phyloP scores from a whole-genome alignment of 1,140 invertebrate species.

The Anastatus disparis region DNA sequence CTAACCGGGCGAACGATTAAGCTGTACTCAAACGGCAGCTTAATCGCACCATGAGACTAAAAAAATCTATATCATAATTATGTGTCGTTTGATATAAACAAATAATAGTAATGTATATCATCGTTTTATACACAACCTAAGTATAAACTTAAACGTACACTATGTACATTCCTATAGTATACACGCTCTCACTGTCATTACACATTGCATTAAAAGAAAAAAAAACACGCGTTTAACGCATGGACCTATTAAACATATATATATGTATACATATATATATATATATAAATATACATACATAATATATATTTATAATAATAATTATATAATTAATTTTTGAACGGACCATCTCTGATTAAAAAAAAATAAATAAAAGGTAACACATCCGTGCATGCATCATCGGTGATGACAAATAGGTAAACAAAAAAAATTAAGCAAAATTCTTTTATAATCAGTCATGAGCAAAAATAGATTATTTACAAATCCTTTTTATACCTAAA shows the following conservation, averaged over 20 bases:
- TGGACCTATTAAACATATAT: slow-evolving; percentile 60
- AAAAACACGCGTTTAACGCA: slow-evolving; percentile 55
- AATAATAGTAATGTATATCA: slow-evolving; percentile 64
- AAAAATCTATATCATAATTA: slow-evolving; percentile 66
- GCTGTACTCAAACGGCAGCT: too few relatives aligned
- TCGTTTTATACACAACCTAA: slow-evolving; percentile 67
- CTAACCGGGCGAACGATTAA: slow-evolving; percentile 56
- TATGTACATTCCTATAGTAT: slow-evolving; percentile 66
- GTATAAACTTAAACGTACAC: slow-evolving; percentile 65
- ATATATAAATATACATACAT: slow-evolving; percentile 19
- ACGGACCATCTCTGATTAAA: slow-evolving; percentile 50
- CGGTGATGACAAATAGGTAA: slow-evolving; percentile 43
- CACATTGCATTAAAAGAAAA: slow-evolving; percentile 58
- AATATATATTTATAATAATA: slow-evolving; percentile 60
- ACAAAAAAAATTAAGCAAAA: neutral
- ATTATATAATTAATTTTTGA: slow-evolving; percentile 60
- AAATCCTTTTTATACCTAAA: too few relatives aligned
- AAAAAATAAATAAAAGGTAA: slow-evolving; percentile 37
- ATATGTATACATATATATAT: slow-evolving; percentile 41
- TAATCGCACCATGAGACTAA: slow-evolving; percentile 65
- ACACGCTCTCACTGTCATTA: slow-evolving; percentile 60
- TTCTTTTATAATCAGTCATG: too few relatives aligned
- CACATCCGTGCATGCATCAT: slow-evolving; percentile 35
- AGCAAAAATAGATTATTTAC: too few relatives aligned
- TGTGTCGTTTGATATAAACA: slow-evolving; percentile 67